These are phyloP conservation scores for Enteromius radiatus DNA, from an alignment of 2,797 vertebrate species.

Conservation along the genomic window DNA sequence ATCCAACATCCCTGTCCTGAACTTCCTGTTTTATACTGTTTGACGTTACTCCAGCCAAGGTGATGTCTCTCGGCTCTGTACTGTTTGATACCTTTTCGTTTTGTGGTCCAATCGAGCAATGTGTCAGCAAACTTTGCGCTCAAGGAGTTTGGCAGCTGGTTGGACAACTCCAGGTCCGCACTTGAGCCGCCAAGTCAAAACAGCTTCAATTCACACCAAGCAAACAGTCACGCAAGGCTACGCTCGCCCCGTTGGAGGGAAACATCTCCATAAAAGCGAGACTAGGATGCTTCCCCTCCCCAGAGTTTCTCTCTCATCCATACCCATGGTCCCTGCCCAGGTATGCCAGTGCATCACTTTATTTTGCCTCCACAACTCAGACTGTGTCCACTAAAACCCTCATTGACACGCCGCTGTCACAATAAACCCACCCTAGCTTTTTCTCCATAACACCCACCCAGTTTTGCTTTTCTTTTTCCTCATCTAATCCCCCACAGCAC, in stretches of 20 bases:
- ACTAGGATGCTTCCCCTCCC: constrained; percentile 1
- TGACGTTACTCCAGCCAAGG: background rate
- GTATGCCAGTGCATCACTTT: constrained; percentile 32
- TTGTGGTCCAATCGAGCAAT: background rate
- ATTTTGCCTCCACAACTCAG: constrained; percentile 12
- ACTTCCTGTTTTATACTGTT: background rate
- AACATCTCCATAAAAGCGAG: constrained; percentile 50
- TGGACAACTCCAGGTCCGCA: constrained; percentile 9
- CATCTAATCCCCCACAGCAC: background rate
- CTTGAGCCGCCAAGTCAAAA: constrained; percentile 38
- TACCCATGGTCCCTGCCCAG: constrained; percentile 47
- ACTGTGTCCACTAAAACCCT: constrained; percentile 20
- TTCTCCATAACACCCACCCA: constrained; percentile 3
- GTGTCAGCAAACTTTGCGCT: constrained; percentile 21
- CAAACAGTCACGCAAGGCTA: constrained; percentile 29
- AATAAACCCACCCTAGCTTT: constrained; percentile 31
- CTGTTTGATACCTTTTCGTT: constrained; percentile 4
- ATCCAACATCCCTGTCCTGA: background rate
- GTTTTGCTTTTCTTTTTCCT: constrained; percentile 18
- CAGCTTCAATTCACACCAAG: constrained; percentile 19
- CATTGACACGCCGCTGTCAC: constrained; percentile 44
- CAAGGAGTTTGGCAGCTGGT: constrained; percentile 10
- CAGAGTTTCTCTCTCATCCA: constrained; percentile 40
- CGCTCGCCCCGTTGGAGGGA: constrained; percentile 26
- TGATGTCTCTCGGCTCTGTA: background rate